These are phyloP conservation scores for Epinephelus malabaricus DNA, from an alignment of 2,797 vertebrate species.

Conservation along the genomic window DNA sequence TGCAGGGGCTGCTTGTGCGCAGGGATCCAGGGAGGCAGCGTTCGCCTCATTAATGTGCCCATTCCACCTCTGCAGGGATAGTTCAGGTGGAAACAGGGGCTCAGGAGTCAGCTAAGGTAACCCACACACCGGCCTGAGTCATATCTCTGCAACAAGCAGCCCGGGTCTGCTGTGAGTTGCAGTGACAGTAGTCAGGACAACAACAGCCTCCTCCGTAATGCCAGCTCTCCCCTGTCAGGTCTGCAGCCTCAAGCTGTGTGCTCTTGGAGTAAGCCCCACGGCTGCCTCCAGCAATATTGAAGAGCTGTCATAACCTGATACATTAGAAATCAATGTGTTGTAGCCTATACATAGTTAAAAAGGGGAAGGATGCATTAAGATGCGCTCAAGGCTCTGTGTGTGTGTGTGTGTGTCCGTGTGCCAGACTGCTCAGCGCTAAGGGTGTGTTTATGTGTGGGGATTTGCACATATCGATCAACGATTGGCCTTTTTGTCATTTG, in stretches of 20 bases:
- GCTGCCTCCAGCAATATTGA: conserved; percentile 75
- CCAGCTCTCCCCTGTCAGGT: conserved; percentile 71
- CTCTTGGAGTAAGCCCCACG: conserved; percentile 48
- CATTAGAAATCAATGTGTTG: conserved; percentile 80
- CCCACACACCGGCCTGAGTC: conserved; percentile 67
- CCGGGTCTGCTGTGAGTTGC: conserved; percentile 58
- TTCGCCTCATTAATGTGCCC: conserved; percentile 74
- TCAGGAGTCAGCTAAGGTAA: conserved; percentile 72
- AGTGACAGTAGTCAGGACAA: conserved; percentile 79
- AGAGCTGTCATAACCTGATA: conserved; percentile 81
- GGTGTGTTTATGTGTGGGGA: neutral
- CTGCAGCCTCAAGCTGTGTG: conserved; percentile 59
- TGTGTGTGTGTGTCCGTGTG: neutral
- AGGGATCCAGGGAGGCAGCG: conserved; percentile 48
- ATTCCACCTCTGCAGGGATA: conserved; percentile 66
- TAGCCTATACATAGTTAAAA: conserved; percentile 76
- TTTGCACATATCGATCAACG: conserved; percentile 58
- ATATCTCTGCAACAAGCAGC: conserved; percentile 55
- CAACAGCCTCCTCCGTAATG: conserved; percentile 72
- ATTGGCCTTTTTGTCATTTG: conserved; percentile 59
- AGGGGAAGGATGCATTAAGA: conserved; percentile 66
- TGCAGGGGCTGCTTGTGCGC: conserved; percentile 43
- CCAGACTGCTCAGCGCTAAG: neutral
- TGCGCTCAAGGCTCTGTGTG: conserved; percentile 46
- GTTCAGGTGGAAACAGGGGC: conserved; percentile 58